phyloP scores from a whole-genome alignment of 2,888 invertebrate species.

The Drosophila siamana region DNA sequence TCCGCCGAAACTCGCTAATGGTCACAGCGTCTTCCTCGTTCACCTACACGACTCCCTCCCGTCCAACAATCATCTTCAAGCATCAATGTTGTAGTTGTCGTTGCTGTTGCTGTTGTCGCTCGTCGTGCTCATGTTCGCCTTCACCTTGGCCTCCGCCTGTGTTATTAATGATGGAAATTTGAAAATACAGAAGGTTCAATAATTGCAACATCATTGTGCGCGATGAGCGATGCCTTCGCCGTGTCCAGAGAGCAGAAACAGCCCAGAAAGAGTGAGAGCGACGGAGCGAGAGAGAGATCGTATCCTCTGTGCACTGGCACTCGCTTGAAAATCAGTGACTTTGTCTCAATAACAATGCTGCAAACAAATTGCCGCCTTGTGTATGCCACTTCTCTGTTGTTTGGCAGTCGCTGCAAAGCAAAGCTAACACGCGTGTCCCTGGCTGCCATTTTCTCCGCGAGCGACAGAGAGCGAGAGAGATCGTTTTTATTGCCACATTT shows the following conservation, averaged over 20 bases:
- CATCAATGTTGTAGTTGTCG: background rate
- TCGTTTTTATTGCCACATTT: slow-evolving; percentile 69
- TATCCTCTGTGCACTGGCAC: slow-evolving; percentile 23
- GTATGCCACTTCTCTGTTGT: slow-evolving; percentile 51
- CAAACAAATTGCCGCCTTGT: slow-evolving; percentile 67
- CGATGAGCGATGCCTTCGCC: slow-evolving; percentile 61
- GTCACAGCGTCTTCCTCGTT: slow-evolving; percentile 69
- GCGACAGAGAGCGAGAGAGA: slow-evolving; percentile 23
- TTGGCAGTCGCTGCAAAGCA: background rate
- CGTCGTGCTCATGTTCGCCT: slow-evolving; percentile 39
- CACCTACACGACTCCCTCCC: slow-evolving; percentile 1
- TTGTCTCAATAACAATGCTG: slow-evolving; percentile 67
- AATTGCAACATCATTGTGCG: slow-evolving; percentile 85
- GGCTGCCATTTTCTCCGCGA: slow-evolving; percentile 53
- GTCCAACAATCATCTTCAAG: slow-evolving; percentile 2
- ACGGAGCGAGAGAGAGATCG: too few relatives aligned
- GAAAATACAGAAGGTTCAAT: slow-evolving; percentile 86
- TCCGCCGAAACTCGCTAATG: slow-evolving; percentile 84
- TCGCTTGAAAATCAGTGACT: slow-evolving; percentile 64
- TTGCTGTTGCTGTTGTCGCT: background rate
- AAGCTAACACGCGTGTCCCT: slow-evolving; percentile 61
- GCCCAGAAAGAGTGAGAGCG: background rate
- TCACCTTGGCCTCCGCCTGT: slow-evolving; percentile 84
- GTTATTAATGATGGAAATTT: slow-evolving; percentile 86
- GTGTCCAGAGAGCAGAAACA: background rate